Evolutionary conservation across 2,888 invertebrate genomes (phyloP).

Genomic region (Alsophila aescularia): DNA sequence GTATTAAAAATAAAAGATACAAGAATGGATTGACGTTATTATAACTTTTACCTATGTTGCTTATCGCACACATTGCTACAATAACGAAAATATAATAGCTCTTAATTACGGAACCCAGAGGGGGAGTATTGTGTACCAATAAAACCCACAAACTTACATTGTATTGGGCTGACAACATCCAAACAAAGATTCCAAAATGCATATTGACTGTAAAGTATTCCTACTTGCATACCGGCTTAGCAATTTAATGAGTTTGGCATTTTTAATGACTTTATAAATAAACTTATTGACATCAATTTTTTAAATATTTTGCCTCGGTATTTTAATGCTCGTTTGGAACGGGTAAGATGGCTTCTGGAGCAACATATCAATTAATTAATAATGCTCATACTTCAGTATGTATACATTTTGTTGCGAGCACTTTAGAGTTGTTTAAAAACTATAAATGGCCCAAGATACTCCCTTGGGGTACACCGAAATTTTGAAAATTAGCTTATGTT

Average conservation of each 20-base stretch:
- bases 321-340: not conserved
- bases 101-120: constrained; percentile 1
- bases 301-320: not conserved
- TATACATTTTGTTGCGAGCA: not conserved
- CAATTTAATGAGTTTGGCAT: not conserved
- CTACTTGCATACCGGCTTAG: constrained; percentile 1
- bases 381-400: not conserved
- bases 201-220: constrained; percentile 4
- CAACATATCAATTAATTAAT: not conserved
- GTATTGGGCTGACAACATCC: not conserved
- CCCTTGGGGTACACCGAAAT: not conserved
- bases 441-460: not conserved
- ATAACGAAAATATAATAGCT: constrained; percentile 4
- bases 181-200: not conserved
- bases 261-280: constrained; percentile 12
- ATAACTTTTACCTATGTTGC: not conserved
- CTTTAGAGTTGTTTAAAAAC: not conserved
- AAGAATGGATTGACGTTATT: too few species aligned
- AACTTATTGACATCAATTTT: not conserved
- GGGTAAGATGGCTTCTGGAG: not conserved
- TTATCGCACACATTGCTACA: not conserved
- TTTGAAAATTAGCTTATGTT: not conserved
- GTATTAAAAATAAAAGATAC: too few species aligned
- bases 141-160: not conserved
- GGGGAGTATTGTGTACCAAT: constrained; percentile 2